Evolutionary conservation across 2,888 invertebrate genomes (phyloP), one percentile per base, ranked within the genome.

Genomic region (Tyria jacobaeae): DNA sequence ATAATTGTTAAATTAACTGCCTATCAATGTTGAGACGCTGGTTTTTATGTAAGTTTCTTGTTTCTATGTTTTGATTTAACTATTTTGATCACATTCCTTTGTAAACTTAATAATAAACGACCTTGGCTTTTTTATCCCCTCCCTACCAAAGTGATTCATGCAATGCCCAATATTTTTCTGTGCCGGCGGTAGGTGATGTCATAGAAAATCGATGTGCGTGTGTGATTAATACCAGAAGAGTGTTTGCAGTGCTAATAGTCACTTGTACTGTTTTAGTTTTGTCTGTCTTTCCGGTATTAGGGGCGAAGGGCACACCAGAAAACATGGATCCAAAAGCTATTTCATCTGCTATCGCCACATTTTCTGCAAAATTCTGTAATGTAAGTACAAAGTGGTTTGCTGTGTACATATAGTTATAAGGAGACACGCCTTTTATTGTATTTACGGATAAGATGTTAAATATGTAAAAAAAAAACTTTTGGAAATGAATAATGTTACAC

Each of bases 321-420:
- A 85, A 79, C 51, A 92, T 94, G 89, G 88, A 91, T 73, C 71
- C 87, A 41, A 89, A 89, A 76, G 78, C 83, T 25, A 68, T 92
- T n/a, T 85, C 90, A 55, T 81, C 87, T 35, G 81, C 88, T 37
- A 86, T 94, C 62, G 87, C 90, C 15, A 82, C 84, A 60, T 94
- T 94, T 78, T 91, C 94, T 21, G 89, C 92, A 0, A 90, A 89
- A 70, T 92, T 95, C 73, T 94, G 93, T 73, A 91, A 94, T 89
- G 95, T 95, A 84, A 91, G 91, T 90, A 60, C 17, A 44, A 47
- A 48, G 48, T 60, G 14, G 6, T 9, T 17, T 39, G 24, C 1
- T 53, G 3, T 27, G 31, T 17, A 14, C 41, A 27, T 1, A 6
- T 27, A 39, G 9, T 24, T 25, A 27, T 4, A 27, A 4, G n/a